These are phyloP conservation scores for Ictidomys tridecemlineatus DNA, from an alignment of 2,113 vertebrate genomes.

Conservation along the genomic window DNA sequence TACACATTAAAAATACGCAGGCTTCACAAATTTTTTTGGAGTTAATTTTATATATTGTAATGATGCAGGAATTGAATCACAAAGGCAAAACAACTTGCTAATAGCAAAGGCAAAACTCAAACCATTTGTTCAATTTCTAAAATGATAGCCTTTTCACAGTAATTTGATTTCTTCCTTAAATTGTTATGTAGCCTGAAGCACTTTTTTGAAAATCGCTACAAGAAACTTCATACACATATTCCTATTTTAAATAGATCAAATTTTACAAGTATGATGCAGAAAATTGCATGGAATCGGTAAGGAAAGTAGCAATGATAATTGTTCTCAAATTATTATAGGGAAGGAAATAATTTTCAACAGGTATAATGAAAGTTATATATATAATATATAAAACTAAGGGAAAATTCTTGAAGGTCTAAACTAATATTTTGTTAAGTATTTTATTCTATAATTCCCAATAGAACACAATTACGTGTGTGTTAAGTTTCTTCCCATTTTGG, in stretches of 20 bases:
- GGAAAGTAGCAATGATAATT: not conserved
- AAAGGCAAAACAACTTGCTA: not conserved
- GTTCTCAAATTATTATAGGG: not conserved
- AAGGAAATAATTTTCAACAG: not conserved
- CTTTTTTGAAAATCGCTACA: not conserved
- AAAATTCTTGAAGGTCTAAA: not conserved
- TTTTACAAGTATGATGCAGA: not conserved
- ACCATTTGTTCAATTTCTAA: not conserved
- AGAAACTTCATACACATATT: not conserved
- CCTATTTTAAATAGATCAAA: not conserved
- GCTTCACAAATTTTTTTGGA: not conserved
- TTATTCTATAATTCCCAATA: conserved; percentile 6
- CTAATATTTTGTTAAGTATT: not conserved
- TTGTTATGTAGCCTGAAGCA: not conserved
- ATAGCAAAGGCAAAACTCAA: not conserved
- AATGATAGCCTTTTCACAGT: not conserved
- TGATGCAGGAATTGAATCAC: not conserved
- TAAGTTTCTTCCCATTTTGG: not conserved
- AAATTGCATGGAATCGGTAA: not conserved
- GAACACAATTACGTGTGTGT: not conserved
- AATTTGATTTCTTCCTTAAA: not conserved
- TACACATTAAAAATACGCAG: not conserved
- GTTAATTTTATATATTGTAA: not conserved
- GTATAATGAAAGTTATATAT: not conserved
- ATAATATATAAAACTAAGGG: not conserved